Evolutionary conservation across 2,797 vertebrate genomes (phyloP).

Genomic region (Gouania willdenowi): DNA sequence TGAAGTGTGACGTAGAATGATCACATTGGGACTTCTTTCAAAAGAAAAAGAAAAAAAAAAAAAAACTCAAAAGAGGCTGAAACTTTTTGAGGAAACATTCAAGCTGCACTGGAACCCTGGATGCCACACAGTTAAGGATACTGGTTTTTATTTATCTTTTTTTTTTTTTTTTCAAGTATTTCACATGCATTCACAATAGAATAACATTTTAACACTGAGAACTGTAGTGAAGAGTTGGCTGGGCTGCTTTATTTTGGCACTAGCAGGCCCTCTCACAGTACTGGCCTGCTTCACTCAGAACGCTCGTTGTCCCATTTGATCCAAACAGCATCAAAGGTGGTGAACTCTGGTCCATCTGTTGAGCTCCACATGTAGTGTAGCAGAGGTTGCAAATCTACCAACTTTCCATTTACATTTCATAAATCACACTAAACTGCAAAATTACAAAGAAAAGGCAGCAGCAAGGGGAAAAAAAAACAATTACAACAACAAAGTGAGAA

Average conservation of each 20-base stretch:
- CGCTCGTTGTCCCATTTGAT: constrained; percentile 2
- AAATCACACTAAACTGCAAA: constrained; percentile 18
- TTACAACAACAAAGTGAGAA: constrained; percentile 3
- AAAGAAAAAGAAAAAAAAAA: too few relatives aligned
- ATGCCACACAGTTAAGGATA: constrained; percentile 10
- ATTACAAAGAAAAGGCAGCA: constrained; percentile 43
- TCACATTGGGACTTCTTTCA: too few relatives aligned
- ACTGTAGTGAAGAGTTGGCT: constrained; percentile 28
- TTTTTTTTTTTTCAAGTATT: constrained; percentile 60
- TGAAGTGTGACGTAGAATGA: too few relatives aligned
- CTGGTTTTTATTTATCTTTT: constrained; percentile 46
- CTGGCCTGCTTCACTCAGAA: constrained; percentile 10
- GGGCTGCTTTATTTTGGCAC: constrained; percentile 16
- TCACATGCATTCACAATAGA: constrained; percentile 62
- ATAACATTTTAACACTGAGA: constrained; percentile 57
- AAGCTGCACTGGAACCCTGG: too few relatives aligned
- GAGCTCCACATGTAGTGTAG: constrained; percentile 25
- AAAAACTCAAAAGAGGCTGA: too few relatives aligned
- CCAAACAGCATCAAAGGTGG: constrained; percentile 2
- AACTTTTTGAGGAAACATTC: too few relatives aligned
- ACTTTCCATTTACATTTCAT: constrained; percentile 12
- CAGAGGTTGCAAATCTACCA: constrained; percentile 19
- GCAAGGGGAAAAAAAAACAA: constrained; percentile 18
- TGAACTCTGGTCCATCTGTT: constrained; percentile 1
- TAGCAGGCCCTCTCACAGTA: constrained; percentile 9